Base-by-base conservation (phyloP, 2,888 invertebrate genomes). In the Lasius fuliginosus region DNA sequence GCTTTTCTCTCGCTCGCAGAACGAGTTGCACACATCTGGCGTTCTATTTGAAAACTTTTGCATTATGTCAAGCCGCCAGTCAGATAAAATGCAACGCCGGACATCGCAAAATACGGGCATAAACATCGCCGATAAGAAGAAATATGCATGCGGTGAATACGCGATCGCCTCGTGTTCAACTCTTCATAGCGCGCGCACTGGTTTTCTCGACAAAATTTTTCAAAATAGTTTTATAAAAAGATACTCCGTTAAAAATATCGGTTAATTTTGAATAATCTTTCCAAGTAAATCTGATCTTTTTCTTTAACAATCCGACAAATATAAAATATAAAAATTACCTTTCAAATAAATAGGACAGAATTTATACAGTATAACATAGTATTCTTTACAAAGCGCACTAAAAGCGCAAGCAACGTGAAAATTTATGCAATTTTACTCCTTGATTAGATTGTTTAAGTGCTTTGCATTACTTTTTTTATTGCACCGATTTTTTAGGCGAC, bases 41-140 rank as follows among this genome's bases (percentile, higher is more conserved):
- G 73, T 27, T 53, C n/a, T 11, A 18, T 81, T 81, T 60, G 73
- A 36, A 73, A 81, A 81, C 79, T 81, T 81, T 81, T 62, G 77
- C 56, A 68, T 77, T 77, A 77, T 68, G 73, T 73, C 79, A 79
- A 71, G 64, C 46, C 69, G 60, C 46, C 46, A 73, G 73, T 73
- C 60, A 81, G 46, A 33, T 46, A 60, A 79, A 79, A 79, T 71
- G 58, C 49, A 49, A 64, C 36, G 64, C 65, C 36, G 36, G n/a
- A n/a, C 15, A 46, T 15, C 23, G 15, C 40, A 36, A 77, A 56
- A 77, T 42, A 58, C 18, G 53, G 53, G n/a, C 33, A 60, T 79
- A 79, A 79, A 79, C 42, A 69, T 60, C 23, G 58, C 33, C 15
- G 79, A 69, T 58, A 33, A 56, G 12, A 12, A 40, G 40, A 40